Conservation (phyloP, 1,140 invertebrate genomes). For the Drosophila baimaii region DNA sequence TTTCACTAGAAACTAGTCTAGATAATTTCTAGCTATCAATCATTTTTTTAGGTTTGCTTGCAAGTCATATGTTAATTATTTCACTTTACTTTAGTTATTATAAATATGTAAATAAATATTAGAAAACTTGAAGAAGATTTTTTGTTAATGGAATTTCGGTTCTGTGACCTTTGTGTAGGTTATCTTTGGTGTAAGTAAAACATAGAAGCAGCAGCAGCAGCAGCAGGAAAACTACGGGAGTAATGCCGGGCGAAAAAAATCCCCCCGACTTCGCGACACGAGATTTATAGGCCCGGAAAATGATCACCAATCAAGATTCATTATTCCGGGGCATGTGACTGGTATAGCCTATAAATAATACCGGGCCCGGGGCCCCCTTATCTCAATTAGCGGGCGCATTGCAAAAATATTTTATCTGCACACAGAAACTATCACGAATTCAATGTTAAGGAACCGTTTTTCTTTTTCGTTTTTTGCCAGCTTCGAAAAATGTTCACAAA, state of each 20-base stretch:
- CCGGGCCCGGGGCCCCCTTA: slow-evolving; percentile 19
- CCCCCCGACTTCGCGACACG: not conserved
- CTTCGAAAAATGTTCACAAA: not conserved
- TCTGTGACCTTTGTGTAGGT: not conserved
- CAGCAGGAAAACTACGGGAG: not conserved
- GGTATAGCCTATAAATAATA: slow-evolving; percentile 57
- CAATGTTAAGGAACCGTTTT: slow-evolving; percentile 41
- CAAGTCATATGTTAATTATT: not conserved
- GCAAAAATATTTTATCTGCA: slow-evolving; percentile 67
- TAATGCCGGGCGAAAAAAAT: slow-evolving; percentile 8
- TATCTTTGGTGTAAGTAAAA: slow-evolving; percentile 4
- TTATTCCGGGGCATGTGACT: slow-evolving; percentile 45
- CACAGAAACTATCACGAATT: slow-evolving; percentile 48
- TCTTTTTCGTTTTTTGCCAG: slow-evolving; percentile 10
- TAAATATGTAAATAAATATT: no score
- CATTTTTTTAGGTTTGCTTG: not conserved
- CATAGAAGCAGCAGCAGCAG: not conserved
- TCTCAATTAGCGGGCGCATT: slow-evolving; percentile 55
- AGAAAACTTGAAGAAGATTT: not conserved
- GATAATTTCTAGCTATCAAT: slow-evolving; percentile 2
- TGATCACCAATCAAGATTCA: slow-evolving; percentile 47
- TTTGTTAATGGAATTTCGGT: no score
- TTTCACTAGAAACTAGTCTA: not conserved
- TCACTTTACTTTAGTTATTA: not conserved
- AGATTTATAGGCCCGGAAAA: slow-evolving; percentile 54